Evolutionary conservation across 2,113 vertebrate species (phyloP), one percentile per base, ranked within the genome.

Genomic region (Actenoides lindsayi): DNA sequence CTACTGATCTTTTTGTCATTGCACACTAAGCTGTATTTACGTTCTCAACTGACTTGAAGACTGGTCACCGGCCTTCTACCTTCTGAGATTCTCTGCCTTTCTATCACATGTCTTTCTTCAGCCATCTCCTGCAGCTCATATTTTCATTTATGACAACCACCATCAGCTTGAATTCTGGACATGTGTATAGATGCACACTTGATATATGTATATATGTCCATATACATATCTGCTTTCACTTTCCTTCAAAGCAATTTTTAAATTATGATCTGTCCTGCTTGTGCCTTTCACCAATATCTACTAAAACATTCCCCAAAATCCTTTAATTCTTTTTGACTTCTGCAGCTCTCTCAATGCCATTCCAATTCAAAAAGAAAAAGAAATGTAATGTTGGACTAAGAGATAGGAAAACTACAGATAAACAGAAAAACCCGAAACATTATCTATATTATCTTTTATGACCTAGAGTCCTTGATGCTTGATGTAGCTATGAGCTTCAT

Each of bases 171-270:
- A 11, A 21, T 51, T 62, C 42, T 53, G 39, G 37, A 92, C 11
- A 17, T 17, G 10, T 1, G n/a, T 6, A 62, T 4, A 90, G 71
- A 83, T 21, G 6, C 7, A 56, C 3, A 6, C 31, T 39, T 71
- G 20, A 10, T 37, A 19, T 41, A 11, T 19, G 20, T 19, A 6
- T 27, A 25, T 15, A 10, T 31, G 10, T n/a, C 8, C 1, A 0
- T 9, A 48, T 11, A 57, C 13, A 42, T 12, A 53, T 1, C 16
- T 67, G 60, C 24, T n/a, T 69, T 69, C 63, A 30, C 10, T 56
- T 46, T 59, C 23, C 23, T 60, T 68, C 25, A 12, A 80, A 41
- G 8, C 5, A 83, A 3, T 21, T 74, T 56, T 51, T 6, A 13
- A 85, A 59, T 41, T 59, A 70, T 11, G 1, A 82, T 35, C 9